A percentile compares a stretch with the other conserved stretches of the same genome.
These are phyloP conservation scores for Seira musarum DNA, from an alignment of 2,888 invertebrate species.

Conservation along the genomic window DNA sequence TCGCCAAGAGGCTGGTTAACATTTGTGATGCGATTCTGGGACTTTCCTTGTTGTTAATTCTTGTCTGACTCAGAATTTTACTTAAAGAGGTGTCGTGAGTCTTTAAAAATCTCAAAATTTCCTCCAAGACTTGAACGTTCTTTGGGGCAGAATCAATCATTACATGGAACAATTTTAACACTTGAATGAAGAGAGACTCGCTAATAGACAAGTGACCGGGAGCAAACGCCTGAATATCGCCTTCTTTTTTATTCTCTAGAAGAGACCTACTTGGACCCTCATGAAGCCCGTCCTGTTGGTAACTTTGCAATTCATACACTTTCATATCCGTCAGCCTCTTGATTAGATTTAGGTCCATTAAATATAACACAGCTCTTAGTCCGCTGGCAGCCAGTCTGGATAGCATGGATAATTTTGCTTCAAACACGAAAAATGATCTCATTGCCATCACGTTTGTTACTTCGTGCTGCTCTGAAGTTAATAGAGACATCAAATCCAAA, in stretches of 20 bases:
- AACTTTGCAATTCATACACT: conserved; percentile 63
- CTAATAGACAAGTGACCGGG: conserved; percentile 21
- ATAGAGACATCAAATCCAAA: conserved; percentile 59
- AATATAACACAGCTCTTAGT: conserved; percentile 50
- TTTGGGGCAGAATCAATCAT: conserved; percentile 63
- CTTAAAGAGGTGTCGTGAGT: conserved; percentile 56
- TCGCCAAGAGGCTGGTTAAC: conserved; percentile 62
- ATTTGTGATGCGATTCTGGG: conserved; percentile 34
- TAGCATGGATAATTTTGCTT: conserved; percentile 66
- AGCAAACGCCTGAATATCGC: neutral
- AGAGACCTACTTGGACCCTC: neutral
- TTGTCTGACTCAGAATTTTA: conserved; percentile 34
- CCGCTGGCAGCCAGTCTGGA: conserved; percentile 65
- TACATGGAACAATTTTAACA: conserved; percentile 64
- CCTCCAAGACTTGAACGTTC: conserved; percentile 59
- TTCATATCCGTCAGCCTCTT: conserved; percentile 66
- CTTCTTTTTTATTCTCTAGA: neutral
- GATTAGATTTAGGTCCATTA: conserved; percentile 64
- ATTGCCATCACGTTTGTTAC: conserved; percentile 40
- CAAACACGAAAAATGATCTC: conserved; percentile 65
- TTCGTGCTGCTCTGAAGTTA: conserved; percentile 48
- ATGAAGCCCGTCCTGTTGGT: neutral
- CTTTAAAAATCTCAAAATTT: conserved; percentile 58
- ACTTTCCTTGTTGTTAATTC: conserved; percentile 19
- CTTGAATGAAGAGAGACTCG: conserved; percentile 62